A percentile compares a stretch with the other conserved stretches of the same genome.
These are phyloP conservation scores for Corythornis vintsioides DNA, from an alignment of 2,113 vertebrate genomes.

Conservation along the genomic window DNA sequence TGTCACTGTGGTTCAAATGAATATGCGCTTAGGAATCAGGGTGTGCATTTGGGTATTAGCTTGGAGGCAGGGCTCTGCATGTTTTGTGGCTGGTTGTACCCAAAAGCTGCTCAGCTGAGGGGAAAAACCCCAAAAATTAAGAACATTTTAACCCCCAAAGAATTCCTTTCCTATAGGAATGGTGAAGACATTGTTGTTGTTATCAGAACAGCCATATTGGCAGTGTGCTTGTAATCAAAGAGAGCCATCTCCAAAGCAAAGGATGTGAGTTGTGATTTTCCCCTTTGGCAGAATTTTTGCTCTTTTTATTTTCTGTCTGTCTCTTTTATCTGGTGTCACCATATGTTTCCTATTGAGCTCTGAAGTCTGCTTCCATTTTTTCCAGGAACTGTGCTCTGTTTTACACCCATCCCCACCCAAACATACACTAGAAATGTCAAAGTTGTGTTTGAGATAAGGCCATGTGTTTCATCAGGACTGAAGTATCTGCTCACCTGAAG, in stretches of 20 bases:
- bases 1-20: conserved; percentile 76
- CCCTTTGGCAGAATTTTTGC: conserved; percentile 58
- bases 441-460: conserved; percentile 37
- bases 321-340: conserved; percentile 38
- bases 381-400: conserved; percentile 13
- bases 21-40: conserved; percentile 39
- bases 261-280: background rate
- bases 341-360: background rate
- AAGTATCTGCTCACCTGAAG: conserved; percentile 32
- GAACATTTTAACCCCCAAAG: background rate
- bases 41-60: background rate
- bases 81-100: background rate
- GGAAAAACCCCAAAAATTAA: background rate
- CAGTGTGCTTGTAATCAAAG: background rate
- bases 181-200: background rate
- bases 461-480: conserved; percentile 4
- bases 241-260: conserved; percentile 36
- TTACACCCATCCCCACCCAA: conserved; percentile 42
- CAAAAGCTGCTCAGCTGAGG: background rate
- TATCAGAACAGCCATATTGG: background rate
- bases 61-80: background rate
- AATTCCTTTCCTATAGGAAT: background rate
- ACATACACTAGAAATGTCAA: conserved; percentile 51
- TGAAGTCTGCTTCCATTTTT: conserved; percentile 26
- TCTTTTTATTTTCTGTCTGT: conserved; percentile 37